A percentile compares a stretch with the other conserved stretches of the same genome.
phyloP scores from a whole-genome alignment of 64 coral and sea anemone species.

The Montipora efflorescens region DNA sequence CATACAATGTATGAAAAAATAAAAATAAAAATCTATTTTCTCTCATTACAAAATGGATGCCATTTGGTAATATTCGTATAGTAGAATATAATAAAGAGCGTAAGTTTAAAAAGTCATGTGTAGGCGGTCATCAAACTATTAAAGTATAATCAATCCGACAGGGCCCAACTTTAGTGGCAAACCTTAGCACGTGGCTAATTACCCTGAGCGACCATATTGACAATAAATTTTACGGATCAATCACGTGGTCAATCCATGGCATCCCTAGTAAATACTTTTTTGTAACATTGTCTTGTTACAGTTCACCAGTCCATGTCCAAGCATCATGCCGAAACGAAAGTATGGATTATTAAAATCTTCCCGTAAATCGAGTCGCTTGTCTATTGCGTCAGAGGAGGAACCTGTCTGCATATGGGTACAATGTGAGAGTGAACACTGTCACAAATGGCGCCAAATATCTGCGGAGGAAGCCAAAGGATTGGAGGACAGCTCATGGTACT shows the following conservation, averaged over 20 bases:
- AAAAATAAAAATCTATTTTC: no score
- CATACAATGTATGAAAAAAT: no score
- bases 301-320: background rate
- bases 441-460: slow-evolving; percentile 86
- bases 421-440: slow-evolving; percentile 83
- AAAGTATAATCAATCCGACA: no score
- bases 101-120: no score
- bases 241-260: background rate
- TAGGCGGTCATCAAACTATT: no score
- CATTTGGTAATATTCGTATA: no score
- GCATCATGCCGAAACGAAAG: slow-evolving; percentile 23
- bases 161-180: no score
- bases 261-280: background rate
- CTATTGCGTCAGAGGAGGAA: background rate
- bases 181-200: no score
- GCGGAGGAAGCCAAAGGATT: slow-evolving; percentile 65
- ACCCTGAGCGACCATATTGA: no score
- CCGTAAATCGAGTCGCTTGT: background rate
- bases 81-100: no score
- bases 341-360: slow-evolving; percentile 1
- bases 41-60: no score
- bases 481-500: slow-evolving; percentile 85
- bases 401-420: slow-evolving; percentile 76
- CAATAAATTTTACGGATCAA: no score
- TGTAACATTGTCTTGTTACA: background rate